phyloP scores from a whole-genome alignment of 2,888 invertebrate species.

The Lomographa bimaculata region DNA sequence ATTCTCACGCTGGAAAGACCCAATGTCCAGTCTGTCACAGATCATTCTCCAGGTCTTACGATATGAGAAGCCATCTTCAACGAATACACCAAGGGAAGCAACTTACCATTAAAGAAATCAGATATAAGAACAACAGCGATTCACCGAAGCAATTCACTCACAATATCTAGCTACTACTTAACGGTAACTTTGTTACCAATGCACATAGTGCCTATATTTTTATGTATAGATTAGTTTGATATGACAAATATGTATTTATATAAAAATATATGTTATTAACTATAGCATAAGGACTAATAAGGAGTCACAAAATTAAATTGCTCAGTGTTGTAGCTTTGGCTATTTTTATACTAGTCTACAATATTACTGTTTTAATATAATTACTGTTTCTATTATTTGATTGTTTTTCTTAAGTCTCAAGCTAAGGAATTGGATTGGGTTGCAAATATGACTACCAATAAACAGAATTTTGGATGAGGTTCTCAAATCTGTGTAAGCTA shows the following conservation, averaged over 20 bases:
- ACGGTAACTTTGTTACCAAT: slow-evolving; percentile 44
- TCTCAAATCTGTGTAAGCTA: too few species aligned
- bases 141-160: slow-evolving; percentile 70
- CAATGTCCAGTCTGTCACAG: slow-evolving; percentile 85
- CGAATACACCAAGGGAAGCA: slow-evolving; percentile 84
- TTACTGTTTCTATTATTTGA: slow-evolving; percentile 58
- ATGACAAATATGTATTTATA: slow-evolving; percentile 17
- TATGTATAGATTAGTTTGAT: slow-evolving; percentile 22
- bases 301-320: slow-evolving; percentile 74
- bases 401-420: slow-evolving; percentile 44
- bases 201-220: slow-evolving; percentile 54
- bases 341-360: slow-evolving; percentile 82
- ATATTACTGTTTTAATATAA: slow-evolving; percentile 67
- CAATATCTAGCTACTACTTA: slow-evolving; percentile 57
- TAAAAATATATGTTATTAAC: slow-evolving; percentile 41
- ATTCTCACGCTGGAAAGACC: slow-evolving; percentile 85
- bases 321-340: slow-evolving; percentile 77
- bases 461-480: too few species aligned
- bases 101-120: slow-evolving; percentile 75
- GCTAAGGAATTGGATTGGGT: too few species aligned
- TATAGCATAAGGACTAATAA: slow-evolving; percentile 34
- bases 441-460: too few species aligned
- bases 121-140: slow-evolving; percentile 73
- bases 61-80: slow-evolving; percentile 84
- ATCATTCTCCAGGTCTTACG: slow-evolving; percentile 85